Evolutionary conservation across 2,888 invertebrate genomes (phyloP).

Genomic region (Lithodes maja): DNA sequence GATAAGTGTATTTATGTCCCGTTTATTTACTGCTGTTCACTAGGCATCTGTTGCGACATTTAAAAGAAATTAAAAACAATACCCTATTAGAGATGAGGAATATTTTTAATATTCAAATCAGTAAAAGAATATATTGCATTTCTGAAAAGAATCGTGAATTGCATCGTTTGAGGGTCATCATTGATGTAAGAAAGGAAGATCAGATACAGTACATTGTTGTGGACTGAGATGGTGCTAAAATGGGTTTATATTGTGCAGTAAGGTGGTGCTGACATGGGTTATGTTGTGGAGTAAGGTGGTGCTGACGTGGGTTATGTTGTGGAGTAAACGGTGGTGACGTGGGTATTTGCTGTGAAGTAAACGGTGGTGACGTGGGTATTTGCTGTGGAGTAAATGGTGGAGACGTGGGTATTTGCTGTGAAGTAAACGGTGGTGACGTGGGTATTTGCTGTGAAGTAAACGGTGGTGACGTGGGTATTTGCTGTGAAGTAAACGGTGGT

Average conservation of each 20-base stretch:
- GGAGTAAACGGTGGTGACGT: neutral
- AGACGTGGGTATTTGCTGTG: too few relatives aligned
- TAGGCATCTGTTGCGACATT: too few relatives aligned
- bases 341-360: neutral
- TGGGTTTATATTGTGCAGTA: neutral
- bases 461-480: neutral
- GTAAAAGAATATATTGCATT: too few relatives aligned
- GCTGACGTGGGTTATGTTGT: neutral
- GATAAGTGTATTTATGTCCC: too few relatives aligned
- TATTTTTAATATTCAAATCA: too few relatives aligned
- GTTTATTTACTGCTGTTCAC: too few relatives aligned
- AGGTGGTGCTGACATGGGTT: neutral
- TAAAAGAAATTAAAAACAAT: too few relatives aligned
- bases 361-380: slow-evolving; percentile 10
- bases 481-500: neutral
- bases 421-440: too few relatives aligned
- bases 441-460: neutral
- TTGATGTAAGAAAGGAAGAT: too few relatives aligned
- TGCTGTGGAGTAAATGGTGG: neutral
- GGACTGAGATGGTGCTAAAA: neutral
- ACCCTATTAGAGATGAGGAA: too few relatives aligned
- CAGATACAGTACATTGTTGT: neutral
- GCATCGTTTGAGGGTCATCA: too few relatives aligned
- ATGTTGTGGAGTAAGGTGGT: neutral
- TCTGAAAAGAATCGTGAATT: too few relatives aligned